Evolutionary conservation across 2,797 vertebrate species (phyloP).

Genomic region (Mus spretus): DNA sequence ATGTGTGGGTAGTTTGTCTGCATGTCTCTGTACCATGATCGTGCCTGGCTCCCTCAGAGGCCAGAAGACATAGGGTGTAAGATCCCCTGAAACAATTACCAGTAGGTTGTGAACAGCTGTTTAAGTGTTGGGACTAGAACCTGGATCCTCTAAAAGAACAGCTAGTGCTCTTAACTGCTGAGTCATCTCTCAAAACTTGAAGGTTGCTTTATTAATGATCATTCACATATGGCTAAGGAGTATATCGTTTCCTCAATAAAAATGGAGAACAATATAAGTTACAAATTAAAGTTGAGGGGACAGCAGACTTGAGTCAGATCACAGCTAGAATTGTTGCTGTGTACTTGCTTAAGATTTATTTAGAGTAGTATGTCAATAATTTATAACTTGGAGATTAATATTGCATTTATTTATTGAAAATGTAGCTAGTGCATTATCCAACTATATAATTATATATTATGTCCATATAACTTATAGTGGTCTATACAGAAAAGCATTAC

Average conservation of each 20-base stretch:
- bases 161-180: not conserved
- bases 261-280: not conserved
- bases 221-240: not conserved
- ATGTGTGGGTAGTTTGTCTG: not conserved
- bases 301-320: slow-evolving; percentile 11
- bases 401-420: slow-evolving; percentile 44
- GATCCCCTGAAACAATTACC: not conserved
- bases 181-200: not conserved
- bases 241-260: not conserved
- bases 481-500: slow-evolving; percentile 1
- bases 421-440: not conserved
- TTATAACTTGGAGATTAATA: not conserved
- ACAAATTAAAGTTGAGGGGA: not conserved
- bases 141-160: not conserved
- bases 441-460: not conserved
- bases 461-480: not conserved
- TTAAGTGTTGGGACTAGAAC: not conserved
- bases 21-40: not conserved
- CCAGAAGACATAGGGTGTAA: not conserved
- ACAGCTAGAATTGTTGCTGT: not conserved
- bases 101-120: not conserved
- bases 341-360: not conserved
- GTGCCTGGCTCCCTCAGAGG: not conserved
- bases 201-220: not conserved
- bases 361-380: slow-evolving; percentile 36